phyloP scores from a whole-genome alignment of 2,888 invertebrate genomes.

The Leptinotarsa haldemani region DNA sequence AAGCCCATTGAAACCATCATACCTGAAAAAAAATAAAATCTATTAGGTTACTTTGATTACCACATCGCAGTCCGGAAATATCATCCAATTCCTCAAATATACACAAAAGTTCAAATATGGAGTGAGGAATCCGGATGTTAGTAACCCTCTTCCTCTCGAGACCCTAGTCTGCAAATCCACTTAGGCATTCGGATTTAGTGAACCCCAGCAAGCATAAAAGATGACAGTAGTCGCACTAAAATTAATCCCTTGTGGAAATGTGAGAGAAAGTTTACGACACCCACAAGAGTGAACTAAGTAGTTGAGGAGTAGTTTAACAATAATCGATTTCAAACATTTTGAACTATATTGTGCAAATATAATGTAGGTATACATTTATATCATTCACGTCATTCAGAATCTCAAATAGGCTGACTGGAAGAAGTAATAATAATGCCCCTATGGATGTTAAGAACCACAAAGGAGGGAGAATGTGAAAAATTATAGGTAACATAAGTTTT shows the following conservation, averaged over 20 bases:
- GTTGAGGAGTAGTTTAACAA: background rate
- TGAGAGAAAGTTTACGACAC: conserved; percentile 19
- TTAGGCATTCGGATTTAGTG: conserved; percentile 11
- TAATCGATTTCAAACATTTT: background rate
- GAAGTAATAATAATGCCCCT: no score
- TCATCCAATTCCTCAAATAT: background rate
- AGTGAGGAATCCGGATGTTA: background rate
- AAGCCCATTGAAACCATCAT: background rate
- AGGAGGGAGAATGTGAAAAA: no score
- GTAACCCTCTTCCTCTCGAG: background rate
- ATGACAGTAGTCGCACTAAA: conserved; percentile 37
- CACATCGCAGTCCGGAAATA: background rate
- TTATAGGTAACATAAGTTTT: no score
- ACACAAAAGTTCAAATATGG: background rate
- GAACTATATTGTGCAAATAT: no score
- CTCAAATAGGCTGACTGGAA: no score
- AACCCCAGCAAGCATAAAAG: conserved; percentile 31
- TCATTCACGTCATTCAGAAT: no score
- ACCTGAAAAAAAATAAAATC: background rate
- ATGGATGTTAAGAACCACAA: no score
- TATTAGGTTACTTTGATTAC: background rate
- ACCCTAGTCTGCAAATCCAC: conserved; percentile 1
- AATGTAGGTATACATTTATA: no score
- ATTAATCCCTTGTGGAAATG: conserved; percentile 38
- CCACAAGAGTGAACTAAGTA: background rate